Percentiles rank a stretch among this genome's conserved stretches.
Conservation (phyloP, 2,797 vertebrate genomes). For the Sebastiscus albofasciatus region DNA sequence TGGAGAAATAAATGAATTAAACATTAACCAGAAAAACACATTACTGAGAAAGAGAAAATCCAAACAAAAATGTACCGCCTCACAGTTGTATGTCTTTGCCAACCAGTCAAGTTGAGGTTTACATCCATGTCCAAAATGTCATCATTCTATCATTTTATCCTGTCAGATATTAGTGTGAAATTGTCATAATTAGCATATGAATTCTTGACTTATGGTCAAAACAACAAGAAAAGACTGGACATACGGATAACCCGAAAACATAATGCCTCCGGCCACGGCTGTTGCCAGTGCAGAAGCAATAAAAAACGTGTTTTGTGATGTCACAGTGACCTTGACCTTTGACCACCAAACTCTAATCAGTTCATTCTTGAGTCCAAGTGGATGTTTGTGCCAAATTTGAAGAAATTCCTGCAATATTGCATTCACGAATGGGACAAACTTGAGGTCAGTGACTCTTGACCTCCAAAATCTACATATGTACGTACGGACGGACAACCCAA, state of each 20-base stretch:
- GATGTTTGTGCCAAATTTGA: too few species aligned
- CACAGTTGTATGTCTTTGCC: not conserved
- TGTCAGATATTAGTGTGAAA: not conserved
- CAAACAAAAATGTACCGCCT: not conserved
- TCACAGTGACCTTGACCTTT: too few species aligned
- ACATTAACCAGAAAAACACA: not conserved
- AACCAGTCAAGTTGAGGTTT: not conserved
- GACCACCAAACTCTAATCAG: too few species aligned
- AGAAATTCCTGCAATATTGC: too few species aligned
- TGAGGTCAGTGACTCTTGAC: too few species aligned
- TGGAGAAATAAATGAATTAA: not conserved
- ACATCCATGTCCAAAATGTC: not conserved
- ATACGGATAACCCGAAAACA: too few species aligned
- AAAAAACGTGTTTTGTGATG: too few species aligned
- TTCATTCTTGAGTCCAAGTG: too few species aligned
- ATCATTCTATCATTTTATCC: not conserved
- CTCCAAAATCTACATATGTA: too few species aligned
- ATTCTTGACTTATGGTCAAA: not conserved
- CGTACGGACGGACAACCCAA: not conserved
- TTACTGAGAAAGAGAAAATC: not conserved
- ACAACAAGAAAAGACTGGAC: not conserved
- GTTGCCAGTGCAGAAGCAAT: too few species aligned
- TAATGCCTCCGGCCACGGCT: too few species aligned
- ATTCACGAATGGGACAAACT: too few species aligned
- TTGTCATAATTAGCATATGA: not conserved